Evolutionary conservation across 2,888 invertebrate species (phyloP), one percentile per base, ranked within the genome.

Genomic region (Melanophora roralis): DNA sequence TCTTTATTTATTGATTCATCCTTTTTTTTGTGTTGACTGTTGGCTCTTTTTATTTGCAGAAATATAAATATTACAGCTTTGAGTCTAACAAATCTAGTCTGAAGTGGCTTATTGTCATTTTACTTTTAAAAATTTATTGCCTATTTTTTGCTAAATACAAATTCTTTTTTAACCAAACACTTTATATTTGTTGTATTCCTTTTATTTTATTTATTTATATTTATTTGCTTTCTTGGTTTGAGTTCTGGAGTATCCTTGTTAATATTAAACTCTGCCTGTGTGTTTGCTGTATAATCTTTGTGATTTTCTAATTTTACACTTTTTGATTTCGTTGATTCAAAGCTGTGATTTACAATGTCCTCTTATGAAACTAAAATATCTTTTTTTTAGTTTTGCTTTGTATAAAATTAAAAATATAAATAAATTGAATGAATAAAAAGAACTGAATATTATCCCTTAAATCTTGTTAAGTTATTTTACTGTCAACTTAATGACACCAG

Each of bases 251-350:
- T 36, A 57, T 57, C 14, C 32, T 1, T 23, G 9, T 57, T 57
- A 5, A 27, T 64, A 27, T 27, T 27, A 3, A 27, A 27, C 27
- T 27, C n/a, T 11, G 27, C 12, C 34, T 62, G 21, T 55, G 8
- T 23, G 36, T 38, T 34, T 21, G 40, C 34, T 57, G 19, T 51
- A 57, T 57, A 32, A 62, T 47, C 16, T 68, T 57, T 47, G 47
- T 64, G 62, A 62, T 76, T 76, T 64, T 69, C 49, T 71, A 71
- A 76, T 76, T 76, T 76, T 76, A 71, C 76, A 76, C 76, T 69
- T 27, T 64, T 71, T 69, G 76, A 76, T 64, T 76, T 76, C 14
- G 21, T 40, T 76, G 64, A 71, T 76, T 76, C 34, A 49, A 62
- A 34, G 47, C 55, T 76, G 49, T 62, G 69, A 62, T 76, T 38